A percentile compares a stretch with the other conserved stretches of the same genome.
phyloP scores from a whole-genome alignment of 2,797 vertebrate genomes.

The Oreochromis grahami region DNA sequence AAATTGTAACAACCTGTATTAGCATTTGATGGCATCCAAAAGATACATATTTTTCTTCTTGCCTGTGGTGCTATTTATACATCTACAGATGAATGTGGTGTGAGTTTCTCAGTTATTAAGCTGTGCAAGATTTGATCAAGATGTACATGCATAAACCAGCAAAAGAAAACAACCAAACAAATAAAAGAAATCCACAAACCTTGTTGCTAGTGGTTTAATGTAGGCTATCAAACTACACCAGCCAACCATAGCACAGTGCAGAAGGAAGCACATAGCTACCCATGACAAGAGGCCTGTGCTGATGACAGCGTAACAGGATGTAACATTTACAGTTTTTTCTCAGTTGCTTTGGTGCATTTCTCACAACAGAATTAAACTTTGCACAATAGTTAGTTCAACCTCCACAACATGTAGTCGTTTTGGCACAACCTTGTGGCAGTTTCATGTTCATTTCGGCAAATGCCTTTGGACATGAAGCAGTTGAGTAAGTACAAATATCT shows the following conservation, averaged over 20 bases:
- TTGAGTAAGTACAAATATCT: too few species aligned
- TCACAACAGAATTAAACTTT: too few species aligned
- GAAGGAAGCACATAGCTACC: neutral
- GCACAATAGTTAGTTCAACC: too few species aligned
- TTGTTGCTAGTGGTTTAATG: neutral
- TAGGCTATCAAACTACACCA: neutral
- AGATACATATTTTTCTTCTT: neutral
- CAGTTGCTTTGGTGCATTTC: too few species aligned
- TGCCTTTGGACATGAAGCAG: too few species aligned
- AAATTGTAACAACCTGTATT: neutral
- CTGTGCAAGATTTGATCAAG: neutral
- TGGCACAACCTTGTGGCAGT: too few species aligned
- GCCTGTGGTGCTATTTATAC: neutral
- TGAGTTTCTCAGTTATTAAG: neutral
- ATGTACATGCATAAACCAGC: neutral
- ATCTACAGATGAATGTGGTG: neutral
- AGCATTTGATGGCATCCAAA: constrained; percentile 34
- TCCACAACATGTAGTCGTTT: too few species aligned
- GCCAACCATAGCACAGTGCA: neutral
- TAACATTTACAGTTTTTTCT: too few species aligned
- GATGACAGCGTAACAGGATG: neutral
- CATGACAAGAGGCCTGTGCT: neutral
- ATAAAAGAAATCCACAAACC: neutral
- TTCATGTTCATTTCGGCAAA: too few species aligned
- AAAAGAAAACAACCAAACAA: neutral